A percentile compares a stretch with the other conserved stretches of the same genome.
These are phyloP conservation scores for Phallusia fumigata DNA, from an alignment of 23 tunicate species.

Conservation along the genomic window DNA sequence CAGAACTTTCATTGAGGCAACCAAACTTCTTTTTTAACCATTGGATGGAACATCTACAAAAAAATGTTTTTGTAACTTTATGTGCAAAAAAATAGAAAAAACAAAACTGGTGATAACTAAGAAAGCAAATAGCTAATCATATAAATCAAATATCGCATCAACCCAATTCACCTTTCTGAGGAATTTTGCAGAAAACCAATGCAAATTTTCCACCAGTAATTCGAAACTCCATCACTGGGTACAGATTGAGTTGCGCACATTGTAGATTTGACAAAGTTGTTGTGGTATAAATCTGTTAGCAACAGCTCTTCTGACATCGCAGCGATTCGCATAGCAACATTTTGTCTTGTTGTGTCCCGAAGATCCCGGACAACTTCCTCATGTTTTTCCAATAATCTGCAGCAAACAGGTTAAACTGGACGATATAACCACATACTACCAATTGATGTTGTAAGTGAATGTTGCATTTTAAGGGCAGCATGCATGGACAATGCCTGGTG, in stretches of 20 bases:
- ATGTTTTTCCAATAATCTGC: neutral
- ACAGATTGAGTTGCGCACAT: too few species aligned
- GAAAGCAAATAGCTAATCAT: too few species aligned
- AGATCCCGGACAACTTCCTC: neutral
- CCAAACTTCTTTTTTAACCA: neutral
- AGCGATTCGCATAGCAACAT: neutral
- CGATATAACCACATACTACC: too few species aligned
- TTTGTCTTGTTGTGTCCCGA: neutral
- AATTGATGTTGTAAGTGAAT: too few species aligned
- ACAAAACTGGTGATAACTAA: too few species aligned
- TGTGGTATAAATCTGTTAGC: neutral
- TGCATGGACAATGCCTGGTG: too few species aligned
- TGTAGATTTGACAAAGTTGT: neutral
- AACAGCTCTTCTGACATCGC: neutral
- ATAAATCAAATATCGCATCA: too few species aligned
- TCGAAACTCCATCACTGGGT: neutral
- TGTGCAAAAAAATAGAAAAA: too few species aligned
- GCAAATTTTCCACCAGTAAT: constrained; percentile 8
- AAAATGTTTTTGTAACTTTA: too few species aligned
- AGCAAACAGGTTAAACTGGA: too few species aligned
- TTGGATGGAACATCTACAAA: neutral
- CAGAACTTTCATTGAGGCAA: neutral
- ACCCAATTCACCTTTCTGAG: too few species aligned
- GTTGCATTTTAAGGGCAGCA: too few species aligned
- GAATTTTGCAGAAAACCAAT: neutral